Evolutionary conservation across 2,113 vertebrate species (phyloP), one percentile per base, ranked within the genome.

Genomic region (Plecotus auritus): DNA sequence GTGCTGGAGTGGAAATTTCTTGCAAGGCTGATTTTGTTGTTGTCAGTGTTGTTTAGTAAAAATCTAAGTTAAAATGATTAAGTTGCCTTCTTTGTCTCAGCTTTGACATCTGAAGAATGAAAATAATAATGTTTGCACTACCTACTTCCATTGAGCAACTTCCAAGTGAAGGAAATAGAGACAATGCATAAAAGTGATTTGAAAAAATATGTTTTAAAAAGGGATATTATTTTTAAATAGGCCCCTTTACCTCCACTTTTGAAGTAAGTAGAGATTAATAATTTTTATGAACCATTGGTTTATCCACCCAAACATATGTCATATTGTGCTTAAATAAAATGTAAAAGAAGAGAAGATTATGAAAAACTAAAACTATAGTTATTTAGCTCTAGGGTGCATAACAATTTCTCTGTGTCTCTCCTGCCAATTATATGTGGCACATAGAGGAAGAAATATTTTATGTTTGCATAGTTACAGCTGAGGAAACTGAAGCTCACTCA

Each of bases 21-120:
- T 92, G 64, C 56, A 92, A 96, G 85, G 83, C 84, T 95, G 91
- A 96, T 95, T 97, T 95, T 88, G 49, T 95, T 96, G 80, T 96
- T 90, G 86, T 91, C 72, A 37, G 73, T 90, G 40, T 92, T 96
- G 87, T 96, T 93, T 85, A 59, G 56, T 90, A 69, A 47, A 93
- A 90, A 91, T 69, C 35, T 81, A 88, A 93, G 84, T 64, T 88
- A 54, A 45, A 26, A 70, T 95, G 83, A 94, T 90, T 91, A 96
- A 82, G n/a, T 83, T 96, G 66, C 45, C 91, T 95, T 96, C 70
- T 90, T 87, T 78, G 42, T 78, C 81, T 93, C 82, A 80, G 73
- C 54, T 95, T 95, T 54, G 67, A 88, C 26, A 78, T 97, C 67
- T 93, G 47, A 94, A 93, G 90, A 88, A 88, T 95, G 91, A 94